Evolutionary conservation across 2,888 invertebrate species (phyloP).

Genomic region (Empis livida): DNA sequence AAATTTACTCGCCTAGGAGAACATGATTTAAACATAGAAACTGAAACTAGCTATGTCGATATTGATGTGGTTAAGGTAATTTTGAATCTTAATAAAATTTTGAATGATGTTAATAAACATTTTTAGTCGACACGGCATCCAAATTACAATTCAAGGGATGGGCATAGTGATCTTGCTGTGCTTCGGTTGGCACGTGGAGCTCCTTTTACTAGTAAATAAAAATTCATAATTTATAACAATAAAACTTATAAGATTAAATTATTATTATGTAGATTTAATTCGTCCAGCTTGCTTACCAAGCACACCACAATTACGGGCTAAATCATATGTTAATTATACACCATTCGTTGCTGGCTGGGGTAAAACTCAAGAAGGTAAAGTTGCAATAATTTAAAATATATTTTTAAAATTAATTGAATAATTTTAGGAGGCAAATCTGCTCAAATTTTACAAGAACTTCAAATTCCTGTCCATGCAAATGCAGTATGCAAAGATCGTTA

Average conservation of each 20-base stretch:
- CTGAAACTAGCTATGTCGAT: slow-evolving; percentile 45
- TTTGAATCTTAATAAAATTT: background rate
- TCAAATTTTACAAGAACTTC: slow-evolving; percentile 49
- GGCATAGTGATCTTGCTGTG: slow-evolving; percentile 67
- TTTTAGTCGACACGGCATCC: slow-evolving; percentile 22
- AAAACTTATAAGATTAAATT: background rate
- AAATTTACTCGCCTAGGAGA: slow-evolving; percentile 57
- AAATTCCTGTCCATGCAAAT: slow-evolving; percentile 55
- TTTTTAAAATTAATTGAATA: background rate
- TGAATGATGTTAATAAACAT: background rate
- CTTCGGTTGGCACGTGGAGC: slow-evolving; percentile 47
- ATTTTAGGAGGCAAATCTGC: slow-evolving; percentile 53
- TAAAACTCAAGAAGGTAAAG: slow-evolving; percentile 26
- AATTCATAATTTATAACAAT: background rate
- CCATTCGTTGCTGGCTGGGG: slow-evolving; percentile 61
- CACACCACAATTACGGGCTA: slow-evolving; percentile 39
- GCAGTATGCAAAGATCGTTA: slow-evolving; percentile 41
- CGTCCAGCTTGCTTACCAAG: slow-evolving; percentile 64
- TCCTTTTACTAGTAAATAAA: slow-evolving; percentile 39
- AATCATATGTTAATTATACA: slow-evolving; percentile 41
- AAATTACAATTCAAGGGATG: slow-evolving; percentile 29
- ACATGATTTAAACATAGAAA: slow-evolving; percentile 50
- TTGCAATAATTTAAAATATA: background rate
- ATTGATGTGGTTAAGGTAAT: slow-evolving; percentile 40
- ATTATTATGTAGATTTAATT: slow-evolving; percentile 40